Base-by-base conservation (phyloP, 1,140 invertebrate genomes). In the Heliothis virescens region DNA sequence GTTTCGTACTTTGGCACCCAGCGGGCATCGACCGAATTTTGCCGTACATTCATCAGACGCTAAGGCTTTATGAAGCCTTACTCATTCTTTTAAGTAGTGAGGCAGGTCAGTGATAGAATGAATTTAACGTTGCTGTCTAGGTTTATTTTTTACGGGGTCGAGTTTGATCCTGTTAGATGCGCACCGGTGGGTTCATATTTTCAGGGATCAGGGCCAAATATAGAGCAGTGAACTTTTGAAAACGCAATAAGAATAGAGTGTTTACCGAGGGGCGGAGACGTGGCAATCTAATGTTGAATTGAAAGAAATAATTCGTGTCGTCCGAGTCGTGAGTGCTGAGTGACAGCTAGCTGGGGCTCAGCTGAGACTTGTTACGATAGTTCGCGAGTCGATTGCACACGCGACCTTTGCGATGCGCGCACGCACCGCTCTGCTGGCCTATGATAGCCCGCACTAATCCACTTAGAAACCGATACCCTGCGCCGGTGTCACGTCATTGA, bases 381-480 rank as follows among this genome's bases (percentile, higher is more conserved):
- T 63, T 71, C 29, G 57, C 52, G 53, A 62, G 67, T 73, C 80
- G 81, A 81, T 83, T 83, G 82, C 85, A 83, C 73, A 79, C 55
- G 48, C 84, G 86, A 92, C 89, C 90, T 92, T 89, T 89, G 87
- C 82, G 85, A 78, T 79, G 83, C 80, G 83, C 83, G 78, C 84
- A 85, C 85, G 86, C 82, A 85, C 63, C 71, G 85, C 83, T 79
- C 21, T 59, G 79, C 69, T 84, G 89, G 75, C 86, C 86, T 78
- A 69, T 81, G 89, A 91, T 91, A 89, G 87, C 88, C 86, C 85
- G 89, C 86, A 86, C 85, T 87, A 86, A 88, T 89, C 85, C 88
- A 87, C 85, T 86, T 85, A 89, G 82, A 82, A 80, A 85, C 81
- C 77, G 84, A 86, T 86, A 82, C 80, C 60, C 72, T 79, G 18